Conservation (phyloP, 2,888 invertebrate genomes). For the Hemicrepidius hirtus region DNA sequence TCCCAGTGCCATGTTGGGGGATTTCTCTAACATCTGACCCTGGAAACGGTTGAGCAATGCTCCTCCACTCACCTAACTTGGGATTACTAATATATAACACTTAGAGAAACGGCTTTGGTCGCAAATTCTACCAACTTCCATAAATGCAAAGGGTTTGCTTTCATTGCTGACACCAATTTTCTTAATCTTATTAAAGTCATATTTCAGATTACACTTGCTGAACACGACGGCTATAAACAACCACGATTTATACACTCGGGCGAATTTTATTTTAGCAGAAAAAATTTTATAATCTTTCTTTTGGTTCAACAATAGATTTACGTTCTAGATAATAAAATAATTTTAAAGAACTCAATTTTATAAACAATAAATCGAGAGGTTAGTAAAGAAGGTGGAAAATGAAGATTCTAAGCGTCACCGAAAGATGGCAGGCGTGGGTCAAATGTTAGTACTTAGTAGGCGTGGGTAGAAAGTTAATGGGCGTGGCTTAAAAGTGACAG, state of each 20-base stretch:
- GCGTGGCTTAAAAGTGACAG: too few relatives aligned
- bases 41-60: constrained; percentile 11
- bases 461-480: too few relatives aligned
- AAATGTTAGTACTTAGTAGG: too few relatives aligned
- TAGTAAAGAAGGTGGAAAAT: too few relatives aligned
- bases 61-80: constrained; percentile 21
- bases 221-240: constrained; percentile 2
- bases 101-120: constrained; percentile 20
- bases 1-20: constrained; percentile 8
- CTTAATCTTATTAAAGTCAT: constrained; percentile 21
- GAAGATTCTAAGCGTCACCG: too few relatives aligned
- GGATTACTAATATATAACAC: constrained; percentile 29
- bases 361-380: too few relatives aligned
- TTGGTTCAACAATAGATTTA: too few relatives aligned
- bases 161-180: constrained; percentile 18
- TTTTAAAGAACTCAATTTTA: too few relatives aligned
- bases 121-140: constrained; percentile 19
- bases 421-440: too few relatives aligned
- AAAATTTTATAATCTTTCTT: too few relatives aligned
- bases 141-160: constrained; percentile 23
- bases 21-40: constrained; percentile 23
- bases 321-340: too few relatives aligned
- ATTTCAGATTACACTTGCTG: constrained; percentile 7
- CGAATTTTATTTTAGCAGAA: too few relatives aligned
- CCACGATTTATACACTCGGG: neutral